Evolutionary conservation across 2,888 invertebrate genomes (phyloP).

Genomic region (Erebia epiphron): DNA sequence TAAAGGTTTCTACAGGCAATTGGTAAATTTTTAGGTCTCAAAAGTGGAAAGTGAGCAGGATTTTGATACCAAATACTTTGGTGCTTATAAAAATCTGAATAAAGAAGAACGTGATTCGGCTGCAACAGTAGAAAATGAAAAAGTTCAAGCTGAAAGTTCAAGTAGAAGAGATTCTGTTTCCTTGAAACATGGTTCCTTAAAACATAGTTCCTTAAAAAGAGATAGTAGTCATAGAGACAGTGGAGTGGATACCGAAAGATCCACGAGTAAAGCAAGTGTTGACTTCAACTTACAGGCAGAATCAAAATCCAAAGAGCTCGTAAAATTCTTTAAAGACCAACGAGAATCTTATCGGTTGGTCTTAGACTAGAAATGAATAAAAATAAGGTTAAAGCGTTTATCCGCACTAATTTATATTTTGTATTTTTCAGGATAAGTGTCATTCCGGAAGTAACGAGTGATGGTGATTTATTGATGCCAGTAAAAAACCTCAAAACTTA

Average conservation of each 20-base stretch:
- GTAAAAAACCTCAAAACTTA: slow-evolving; percentile 57
- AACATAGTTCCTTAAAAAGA: slow-evolving; percentile 33
- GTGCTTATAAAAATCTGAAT: slow-evolving; percentile 60
- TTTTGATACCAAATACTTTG: slow-evolving; percentile 72
- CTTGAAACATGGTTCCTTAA: slow-evolving; percentile 21
- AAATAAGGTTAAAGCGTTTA: not conserved
- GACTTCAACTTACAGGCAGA: slow-evolving; percentile 25
- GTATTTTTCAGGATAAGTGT: slow-evolving; percentile 56
- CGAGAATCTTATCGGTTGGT: slow-evolving; percentile 53
- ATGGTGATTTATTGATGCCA: slow-evolving; percentile 20
- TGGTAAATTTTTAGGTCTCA: slow-evolving; percentile 39
- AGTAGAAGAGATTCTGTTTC: slow-evolving; percentile 24
- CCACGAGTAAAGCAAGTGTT: slow-evolving; percentile 37
- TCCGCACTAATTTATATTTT: not conserved
- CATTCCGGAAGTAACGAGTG: slow-evolving; percentile 41
- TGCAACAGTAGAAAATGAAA: slow-evolving; percentile 21
- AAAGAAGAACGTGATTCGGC: slow-evolving; percentile 43
- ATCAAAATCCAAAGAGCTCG: slow-evolving; percentile 46
- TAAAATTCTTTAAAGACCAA: slow-evolving; percentile 39
- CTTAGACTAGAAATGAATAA: not conserved
- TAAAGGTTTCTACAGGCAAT: not conserved
- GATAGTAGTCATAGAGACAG: slow-evolving; percentile 36
- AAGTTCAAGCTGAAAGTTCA: slow-evolving; percentile 28
- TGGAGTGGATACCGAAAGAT: slow-evolving; percentile 20
- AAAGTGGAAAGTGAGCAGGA: slow-evolving; percentile 70